Base-by-base conservation (phyloP, 1,140 invertebrate species). In the Papilio polyxenes region DNA sequence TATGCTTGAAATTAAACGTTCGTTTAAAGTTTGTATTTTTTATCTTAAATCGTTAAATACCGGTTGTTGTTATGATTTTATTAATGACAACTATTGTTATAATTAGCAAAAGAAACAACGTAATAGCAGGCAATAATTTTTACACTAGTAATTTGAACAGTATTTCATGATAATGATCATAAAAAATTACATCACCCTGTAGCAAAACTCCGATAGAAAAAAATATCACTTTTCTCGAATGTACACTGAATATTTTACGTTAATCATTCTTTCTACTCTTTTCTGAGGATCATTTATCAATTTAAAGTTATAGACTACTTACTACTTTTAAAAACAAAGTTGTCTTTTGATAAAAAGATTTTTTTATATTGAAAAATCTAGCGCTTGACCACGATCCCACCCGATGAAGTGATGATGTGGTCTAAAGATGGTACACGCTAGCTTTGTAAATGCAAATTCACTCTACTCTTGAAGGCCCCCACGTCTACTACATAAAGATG, bases 61-160 rank as follows among this genome's bases (percentile, higher is more conserved):
- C 31, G 2, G n/a, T 62, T 65, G 23, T 11, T 15, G 13, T 37
- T 17, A 72, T 13, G 15, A 13, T 15, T 5, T 72, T 72, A 72
- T 72, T 31, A 72, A 31, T 65, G 62, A 65, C 62, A 72, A 72
- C 0, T 40, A 72, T 72, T 69, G 31, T 69, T 72, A 72, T 23
- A 65, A 72, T 72, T 40, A 20, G 65, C 37, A 72, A 72, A 72
- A 40, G 3, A 10, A 72, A 72, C 11, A 23, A 31, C 62, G 62
- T 65, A 31, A 72, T 37, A 15, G 62, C 62, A 72, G 31, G 1
- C 23, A 40, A 37, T 72, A 13, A 15, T 72, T 72, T 72, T 15
- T 37, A n/a, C n/a, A n/a, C n/a, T 59, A 37, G 31, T 40, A 17
- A 31, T 72, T 72, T 72, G 31, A 72, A 72, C 65, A 72, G 65